Conservation (phyloP, 1,140 invertebrate genomes). For the Drosophila willistoni region DNA sequence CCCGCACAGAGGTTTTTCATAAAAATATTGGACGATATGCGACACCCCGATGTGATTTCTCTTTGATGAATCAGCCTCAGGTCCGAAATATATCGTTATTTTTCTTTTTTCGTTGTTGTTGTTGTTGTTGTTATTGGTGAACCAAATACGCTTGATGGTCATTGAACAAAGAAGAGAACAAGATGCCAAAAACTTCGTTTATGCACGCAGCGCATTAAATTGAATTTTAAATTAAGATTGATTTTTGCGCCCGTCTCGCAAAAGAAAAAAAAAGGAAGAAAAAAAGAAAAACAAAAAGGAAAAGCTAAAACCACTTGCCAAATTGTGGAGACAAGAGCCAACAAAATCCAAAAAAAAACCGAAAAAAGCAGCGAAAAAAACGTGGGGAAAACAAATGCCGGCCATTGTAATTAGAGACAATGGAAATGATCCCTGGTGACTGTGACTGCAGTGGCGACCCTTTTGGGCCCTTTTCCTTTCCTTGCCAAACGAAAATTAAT, state of each 20-base stretch:
- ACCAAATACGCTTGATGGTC: constrained; percentile 57
- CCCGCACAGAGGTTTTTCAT: constrained; percentile 4
- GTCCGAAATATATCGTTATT: constrained; percentile 35
- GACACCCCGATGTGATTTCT: constrained; percentile 40
- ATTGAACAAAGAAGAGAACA: constrained; percentile 22
- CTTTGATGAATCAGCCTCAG: constrained; percentile 47
- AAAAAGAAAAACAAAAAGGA: constrained; percentile 12
- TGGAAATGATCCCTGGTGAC: constrained; percentile 53
- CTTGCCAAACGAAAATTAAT: constrained; percentile 59
- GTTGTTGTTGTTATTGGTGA: constrained; percentile 42
- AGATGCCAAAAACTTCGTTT: constrained; percentile 45
- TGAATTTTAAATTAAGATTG: constrained; percentile 80
- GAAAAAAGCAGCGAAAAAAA: constrained; percentile 36
- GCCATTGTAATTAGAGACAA: constrained; percentile 78
- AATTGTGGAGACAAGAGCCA: constrained; percentile 20
- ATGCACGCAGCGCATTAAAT: constrained; percentile 68
- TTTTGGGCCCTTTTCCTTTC: constrained; percentile 26
- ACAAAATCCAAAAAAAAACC: constrained; percentile 20
- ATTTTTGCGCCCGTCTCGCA: constrained; percentile 61
- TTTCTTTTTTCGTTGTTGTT: constrained; percentile 23
- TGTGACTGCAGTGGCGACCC: constrained; percentile 54
- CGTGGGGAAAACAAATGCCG: constrained; percentile 57
- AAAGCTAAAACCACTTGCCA: constrained; percentile 60
- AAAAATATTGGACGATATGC: constrained; percentile 24
- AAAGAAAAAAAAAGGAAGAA: constrained; percentile 3